Conservation (phyloP, 2,113 vertebrate species). For the Corvus hawaiiensis region DNA sequence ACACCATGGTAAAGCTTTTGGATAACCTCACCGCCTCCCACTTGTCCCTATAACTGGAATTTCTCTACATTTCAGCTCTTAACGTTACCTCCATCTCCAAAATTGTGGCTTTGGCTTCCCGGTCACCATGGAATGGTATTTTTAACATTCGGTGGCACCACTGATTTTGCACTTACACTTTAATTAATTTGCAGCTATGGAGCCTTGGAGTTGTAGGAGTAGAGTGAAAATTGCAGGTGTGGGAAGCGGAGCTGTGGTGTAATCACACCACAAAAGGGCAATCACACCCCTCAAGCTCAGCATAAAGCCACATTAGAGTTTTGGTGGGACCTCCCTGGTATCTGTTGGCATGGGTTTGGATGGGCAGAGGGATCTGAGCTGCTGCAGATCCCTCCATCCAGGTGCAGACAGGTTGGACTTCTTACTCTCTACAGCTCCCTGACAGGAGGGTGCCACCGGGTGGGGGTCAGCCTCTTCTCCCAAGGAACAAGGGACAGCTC, state of each 20-base stretch:
- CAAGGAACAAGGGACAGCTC: not conserved
- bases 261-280: not conserved
- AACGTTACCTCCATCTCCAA: not conserved
- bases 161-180: not conserved
- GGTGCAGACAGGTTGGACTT: not conserved
- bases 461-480: not conserved
- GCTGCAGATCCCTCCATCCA: not conserved
- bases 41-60: not conserved
- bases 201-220: not conserved
- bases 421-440: accelerated
- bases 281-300: not conserved
- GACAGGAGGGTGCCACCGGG: not conserved
- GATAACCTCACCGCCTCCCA: not conserved
- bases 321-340: not conserved
- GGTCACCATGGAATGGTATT: not conserved
- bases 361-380: not conserved
- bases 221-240: constrained; percentile 14
- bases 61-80: not conserved
- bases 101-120: not conserved
- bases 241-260: not conserved
- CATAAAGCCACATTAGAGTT: not conserved
- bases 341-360: accelerated
- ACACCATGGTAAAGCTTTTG: not conserved
- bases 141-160: not conserved
- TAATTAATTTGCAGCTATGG: not conserved